Base-by-base conservation (phyloP, 2,113 vertebrate genomes). In the Mobula birostris region DNA sequence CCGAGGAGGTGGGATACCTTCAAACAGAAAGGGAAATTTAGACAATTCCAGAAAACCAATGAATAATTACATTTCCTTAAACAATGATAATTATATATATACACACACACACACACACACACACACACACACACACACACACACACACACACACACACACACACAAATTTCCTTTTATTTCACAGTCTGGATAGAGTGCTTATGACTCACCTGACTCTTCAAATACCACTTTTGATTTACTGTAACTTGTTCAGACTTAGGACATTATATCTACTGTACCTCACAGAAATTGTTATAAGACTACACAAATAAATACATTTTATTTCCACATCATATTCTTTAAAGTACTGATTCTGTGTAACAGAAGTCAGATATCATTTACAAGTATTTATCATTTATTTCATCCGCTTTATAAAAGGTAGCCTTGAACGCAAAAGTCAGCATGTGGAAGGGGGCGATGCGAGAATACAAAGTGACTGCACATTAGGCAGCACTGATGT, bases 1-100 rank as follows among this genome's bases (percentile, higher is more conserved):
- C 3, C 98, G 99, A 95, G 99, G 99, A 85, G 98, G 99, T 70
- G 98, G 99, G 68, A 99, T 98, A 90, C 99, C 99, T 99, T 94
- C 0, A 92, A 15, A 94, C 29, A 32, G 63, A 66, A n/a, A 15
- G 48, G 48, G 3, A 63, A 88, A 8, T 68, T 66, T 68, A 68
- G 29, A 68, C 1, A 32, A 63, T 32, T 90, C 32, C 61, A 32
- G 61, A 90, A 68, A 66, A 90, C 29, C 24, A 66, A 48, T 48
- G 48, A 48, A 48, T 4, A 48, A 48, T 48, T 48, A 48, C 48
- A 48, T 48, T 48, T 48, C 48, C 48, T 48, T 48, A 48, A 48
- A 48, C 48, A 48, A 48, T 48, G 48, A 48, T 48, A 48, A 48
- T 48, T 36, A 36, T 36, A 36, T 36, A 36, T 36, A 36, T 0